A percentile compares a stretch with the other conserved stretches of the same genome.
phyloP scores from a whole-genome alignment of 2,888 invertebrate genomes.

The Eubasilissa splendida region DNA sequence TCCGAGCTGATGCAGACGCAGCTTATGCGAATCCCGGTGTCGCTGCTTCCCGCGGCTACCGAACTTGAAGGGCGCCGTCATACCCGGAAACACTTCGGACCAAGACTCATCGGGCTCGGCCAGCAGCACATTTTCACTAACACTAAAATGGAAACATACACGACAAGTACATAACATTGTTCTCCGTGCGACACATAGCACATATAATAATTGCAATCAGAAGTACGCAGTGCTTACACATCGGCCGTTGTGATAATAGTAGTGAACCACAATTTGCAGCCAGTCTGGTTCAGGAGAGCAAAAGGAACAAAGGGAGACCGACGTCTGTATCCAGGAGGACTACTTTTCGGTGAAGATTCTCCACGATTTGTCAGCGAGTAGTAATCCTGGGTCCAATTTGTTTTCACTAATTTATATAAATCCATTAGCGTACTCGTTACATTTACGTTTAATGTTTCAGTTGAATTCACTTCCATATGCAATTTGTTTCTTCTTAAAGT shows the following conservation, averaged over 20 bases:
- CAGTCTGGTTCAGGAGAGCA: constrained; percentile 93
- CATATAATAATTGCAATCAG: neutral
- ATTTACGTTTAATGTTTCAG: constrained; percentile 87
- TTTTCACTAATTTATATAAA: constrained; percentile 84
- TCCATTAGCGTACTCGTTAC: constrained; percentile 91
- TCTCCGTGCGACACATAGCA: neutral
- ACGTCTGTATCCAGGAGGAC: constrained; percentile 78
- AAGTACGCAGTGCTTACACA: constrained; percentile 64
- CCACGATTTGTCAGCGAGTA: constrained; percentile 68
- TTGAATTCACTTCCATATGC: constrained; percentile 77
- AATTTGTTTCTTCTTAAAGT: constrained; percentile 74
- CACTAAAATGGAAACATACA: constrained; percentile 39
- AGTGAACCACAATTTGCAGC: constrained; percentile 88
- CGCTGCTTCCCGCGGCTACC: constrained; percentile 81
- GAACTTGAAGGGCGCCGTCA: constrained; percentile 90
- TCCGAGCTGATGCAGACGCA: constrained; percentile 88
- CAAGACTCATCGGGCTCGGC: constrained; percentile 75
- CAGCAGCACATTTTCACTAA: constrained; percentile 60
- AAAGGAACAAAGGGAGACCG: constrained; percentile 96
- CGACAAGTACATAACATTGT: neutral
- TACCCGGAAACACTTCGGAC: constrained; percentile 81
- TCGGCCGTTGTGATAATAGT: constrained; percentile 84
- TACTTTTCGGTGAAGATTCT: constrained; percentile 67
- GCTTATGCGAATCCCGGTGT: constrained; percentile 83
- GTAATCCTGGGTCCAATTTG: constrained; percentile 90